These are phyloP conservation scores for Brachylomia viminalis DNA, from an alignment of 2,888 invertebrate genomes.

Conservation along the genomic window DNA sequence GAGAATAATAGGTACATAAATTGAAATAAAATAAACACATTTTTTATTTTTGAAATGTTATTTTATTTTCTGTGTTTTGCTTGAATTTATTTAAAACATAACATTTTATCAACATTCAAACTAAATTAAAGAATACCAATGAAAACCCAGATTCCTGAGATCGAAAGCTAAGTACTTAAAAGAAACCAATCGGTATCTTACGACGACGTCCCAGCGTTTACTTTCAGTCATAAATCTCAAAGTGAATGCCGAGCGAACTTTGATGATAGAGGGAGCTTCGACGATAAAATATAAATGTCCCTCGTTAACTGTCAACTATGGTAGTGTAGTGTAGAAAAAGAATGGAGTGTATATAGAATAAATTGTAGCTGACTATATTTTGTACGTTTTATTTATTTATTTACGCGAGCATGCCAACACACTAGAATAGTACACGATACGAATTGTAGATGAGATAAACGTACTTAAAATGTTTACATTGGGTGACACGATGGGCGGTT, in stretches of 20 bases:
- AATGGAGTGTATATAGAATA: background rate
- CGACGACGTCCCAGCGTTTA: conserved; percentile 70
- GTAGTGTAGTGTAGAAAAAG: conserved; percentile 9
- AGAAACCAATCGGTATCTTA: conserved; percentile 69
- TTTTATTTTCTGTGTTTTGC: no score
- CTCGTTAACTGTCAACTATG: conserved; percentile 51
- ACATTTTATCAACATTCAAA: background rate
- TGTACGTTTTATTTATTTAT: background rate
- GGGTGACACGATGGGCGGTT: no score
- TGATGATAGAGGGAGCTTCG: conserved; percentile 69
- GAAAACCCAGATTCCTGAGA: conserved; percentile 13
- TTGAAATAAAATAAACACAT: no score
- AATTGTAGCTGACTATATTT: conserved; percentile 11
- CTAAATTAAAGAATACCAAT: conserved; percentile 29
- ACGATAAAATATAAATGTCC: conserved; percentile 69
- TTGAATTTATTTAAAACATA: background rate
- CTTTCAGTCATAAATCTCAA: conserved; percentile 75
- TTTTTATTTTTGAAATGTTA: no score
- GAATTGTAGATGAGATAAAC: no score
- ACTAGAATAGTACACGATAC: no score
- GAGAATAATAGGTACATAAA: no score
- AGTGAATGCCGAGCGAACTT: conserved; percentile 74
- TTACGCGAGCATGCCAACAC: background rate
- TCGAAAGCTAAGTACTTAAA: conserved; percentile 53
- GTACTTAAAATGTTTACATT: no score